Evolutionary conservation across 2,113 vertebrate genomes (phyloP), one percentile per base, ranked within the genome.

Genomic region (Aspidoscelis tigris): DNA sequence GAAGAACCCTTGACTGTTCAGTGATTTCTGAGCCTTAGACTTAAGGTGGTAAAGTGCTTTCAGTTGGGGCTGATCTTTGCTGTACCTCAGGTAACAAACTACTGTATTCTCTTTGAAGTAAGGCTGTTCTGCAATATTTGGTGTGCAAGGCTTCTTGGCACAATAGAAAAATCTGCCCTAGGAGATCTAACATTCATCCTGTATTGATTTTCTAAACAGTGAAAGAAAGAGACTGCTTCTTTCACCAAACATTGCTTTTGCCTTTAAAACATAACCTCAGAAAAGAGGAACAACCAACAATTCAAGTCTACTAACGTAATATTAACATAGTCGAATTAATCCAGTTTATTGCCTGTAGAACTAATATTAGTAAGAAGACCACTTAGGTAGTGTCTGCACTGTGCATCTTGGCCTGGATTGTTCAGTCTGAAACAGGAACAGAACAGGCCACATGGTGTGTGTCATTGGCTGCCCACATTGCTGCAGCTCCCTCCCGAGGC

Each of bases 191-290:
- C 78, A 72, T 90, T 93, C 91, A 92, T 92, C 87, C 92, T 92
- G 90, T 94, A 94, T 92, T 93, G 92, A 93, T 94, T 84, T 88
- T 84, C 88, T 91, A 83, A 71, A 92, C 79, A 86, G 86, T 82
- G 92, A 86, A 76, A n/a, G 9, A 55, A 21, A 85, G 5, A 2
- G 73, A 85, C 44, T 84, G 81, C 2, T 82, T 18, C 53, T 65
- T 26, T 83, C 89, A 8, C 73, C 88, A 58, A 33, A 53, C n/a
- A 83, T n/a, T 21, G 7, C n/a, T 61, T 9, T 7, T 72, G 55
- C 21, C 41, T 64, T 43, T 21, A 82, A 74, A 22, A 64, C 21
- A 55, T 44, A n/a, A 21, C 53, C 14, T 82, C 44, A 3, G 16
- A 18, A 33, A 33, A 22, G 24, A 61, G 39, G 33, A 14, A 33